Evolutionary conservation across 2,888 invertebrate species (phyloP).

Genomic region (Pristionchus entomophagus): DNA sequence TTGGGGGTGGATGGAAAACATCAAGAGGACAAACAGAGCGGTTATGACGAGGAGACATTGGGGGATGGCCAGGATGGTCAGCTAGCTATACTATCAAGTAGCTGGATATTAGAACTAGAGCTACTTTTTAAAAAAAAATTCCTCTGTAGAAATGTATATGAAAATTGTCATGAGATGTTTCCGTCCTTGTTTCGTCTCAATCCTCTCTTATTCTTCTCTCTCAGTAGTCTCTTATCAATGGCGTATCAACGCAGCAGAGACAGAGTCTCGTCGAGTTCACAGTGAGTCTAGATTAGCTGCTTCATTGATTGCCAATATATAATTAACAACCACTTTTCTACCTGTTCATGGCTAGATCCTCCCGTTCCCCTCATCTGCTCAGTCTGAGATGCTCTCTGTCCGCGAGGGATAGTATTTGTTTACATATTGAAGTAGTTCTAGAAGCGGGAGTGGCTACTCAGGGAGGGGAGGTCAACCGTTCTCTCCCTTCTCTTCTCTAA

Average conservation of each 20-base stretch:
- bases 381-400: neutral
- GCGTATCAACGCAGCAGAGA: constrained; percentile 7
- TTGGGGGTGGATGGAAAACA: neutral
- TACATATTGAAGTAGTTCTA: constrained; percentile 32
- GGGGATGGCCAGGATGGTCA: too few species aligned
- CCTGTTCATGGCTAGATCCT: neutral
- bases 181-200: neutral
- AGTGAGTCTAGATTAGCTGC: too few species aligned
- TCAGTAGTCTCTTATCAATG: neutral
- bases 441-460: too few species aligned
- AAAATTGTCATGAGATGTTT: too few species aligned
- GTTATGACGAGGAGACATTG: neutral
- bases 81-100: too few species aligned
- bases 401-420: constrained; percentile 30
- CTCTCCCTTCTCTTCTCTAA: neutral
- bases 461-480: constrained; percentile 10
- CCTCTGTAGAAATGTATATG: too few species aligned
- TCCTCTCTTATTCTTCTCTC: neutral
- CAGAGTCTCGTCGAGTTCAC: neutral
- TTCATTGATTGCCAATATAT: too few species aligned
- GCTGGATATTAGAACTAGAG: too few species aligned
- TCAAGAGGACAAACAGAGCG: neutral
- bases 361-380: too few species aligned
- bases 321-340: too few species aligned
- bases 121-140: too few species aligned